Base-by-base conservation (phyloP, 2,113 vertebrate genomes). In the Spea bombifrons region DNA sequence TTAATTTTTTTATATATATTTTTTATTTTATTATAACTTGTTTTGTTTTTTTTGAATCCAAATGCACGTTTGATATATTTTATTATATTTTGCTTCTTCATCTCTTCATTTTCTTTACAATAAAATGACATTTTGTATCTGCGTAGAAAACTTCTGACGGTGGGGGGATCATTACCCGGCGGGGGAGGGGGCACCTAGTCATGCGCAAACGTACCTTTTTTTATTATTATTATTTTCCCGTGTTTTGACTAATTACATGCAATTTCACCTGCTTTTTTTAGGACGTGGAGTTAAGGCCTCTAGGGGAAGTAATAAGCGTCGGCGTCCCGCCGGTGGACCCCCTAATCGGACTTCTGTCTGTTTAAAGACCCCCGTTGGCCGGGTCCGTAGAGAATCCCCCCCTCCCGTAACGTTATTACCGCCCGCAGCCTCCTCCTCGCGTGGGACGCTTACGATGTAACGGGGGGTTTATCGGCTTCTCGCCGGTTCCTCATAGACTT, bases 31-130 rank as follows among this genome's bases (percentile, higher is more conserved):
- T 30, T 30, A 30, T 30, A 30, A 30, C 30, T 30, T 30, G 1
- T 30, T 30, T 30, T 30, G 30, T 30, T 30, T 30, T 30, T 69
- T 48, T 76, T 76, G 50, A 49, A 66, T 61, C 61, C n/a, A 17
- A 49, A 48, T 47, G 61, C 43, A 47, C 76, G 30, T 79, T 48
- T 15, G 15, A 79, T 43, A 57, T 77, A 70, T 55, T 71, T 49
- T 45, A 71, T 71, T 78, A 78, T 53, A 70, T 78, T 8, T 64
- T 13, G 43, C n/a, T 78, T n/a, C 55, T 44, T 78, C 59, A 76
- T 70, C 57, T 70, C 61, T 71, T 68, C 57, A 64, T 49, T 53
- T 71, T 71, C 76, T 78, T 71, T 78, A 65, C 69, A 78, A 78
- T 71, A 71, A 78, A 78, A 78, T 67, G 16, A 30, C 8, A 17